Percentiles rank a stretch among this genome's conserved stretches.
phyloP scores from a whole-genome alignment of 2,113 vertebrate genomes.

The Calypte anna region DNA sequence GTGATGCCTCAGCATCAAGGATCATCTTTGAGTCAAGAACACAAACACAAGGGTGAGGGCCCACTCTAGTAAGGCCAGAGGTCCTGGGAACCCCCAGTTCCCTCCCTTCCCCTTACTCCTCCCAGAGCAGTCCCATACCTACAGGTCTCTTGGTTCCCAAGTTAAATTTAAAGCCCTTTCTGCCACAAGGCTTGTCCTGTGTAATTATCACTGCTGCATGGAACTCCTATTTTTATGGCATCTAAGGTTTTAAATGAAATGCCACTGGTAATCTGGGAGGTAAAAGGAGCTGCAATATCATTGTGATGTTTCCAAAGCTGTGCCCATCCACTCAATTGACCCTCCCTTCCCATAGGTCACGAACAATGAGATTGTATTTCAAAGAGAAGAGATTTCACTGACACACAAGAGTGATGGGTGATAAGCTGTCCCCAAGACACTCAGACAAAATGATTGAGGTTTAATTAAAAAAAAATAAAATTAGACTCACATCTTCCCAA shows the following conservation, averaged over 20 bases:
- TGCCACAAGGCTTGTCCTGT: neutral
- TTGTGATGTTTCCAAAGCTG: neutral
- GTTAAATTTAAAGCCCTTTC: neutral
- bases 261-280: neutral
- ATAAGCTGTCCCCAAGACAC: neutral
- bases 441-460: neutral
- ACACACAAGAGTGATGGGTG: rapidly evolving
- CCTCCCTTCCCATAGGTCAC: neutral
- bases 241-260: neutral
- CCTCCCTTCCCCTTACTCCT: neutral
- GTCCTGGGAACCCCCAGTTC: neutral
- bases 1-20: neutral
- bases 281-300: neutral
- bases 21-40: neutral
- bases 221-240: neutral
- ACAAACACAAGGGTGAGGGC: neutral
- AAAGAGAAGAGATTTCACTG: neutral
- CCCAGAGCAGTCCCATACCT: neutral
- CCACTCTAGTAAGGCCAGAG: neutral
- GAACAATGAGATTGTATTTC: neutral
- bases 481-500: neutral
- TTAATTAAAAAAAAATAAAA: neutral
- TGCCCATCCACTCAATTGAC: neutral
- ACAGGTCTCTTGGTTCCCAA: neutral
- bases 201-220: neutral